Evolutionary conservation across 2,113 vertebrate genomes (phyloP).

Genomic region (Dasypus novemcinctus): DNA sequence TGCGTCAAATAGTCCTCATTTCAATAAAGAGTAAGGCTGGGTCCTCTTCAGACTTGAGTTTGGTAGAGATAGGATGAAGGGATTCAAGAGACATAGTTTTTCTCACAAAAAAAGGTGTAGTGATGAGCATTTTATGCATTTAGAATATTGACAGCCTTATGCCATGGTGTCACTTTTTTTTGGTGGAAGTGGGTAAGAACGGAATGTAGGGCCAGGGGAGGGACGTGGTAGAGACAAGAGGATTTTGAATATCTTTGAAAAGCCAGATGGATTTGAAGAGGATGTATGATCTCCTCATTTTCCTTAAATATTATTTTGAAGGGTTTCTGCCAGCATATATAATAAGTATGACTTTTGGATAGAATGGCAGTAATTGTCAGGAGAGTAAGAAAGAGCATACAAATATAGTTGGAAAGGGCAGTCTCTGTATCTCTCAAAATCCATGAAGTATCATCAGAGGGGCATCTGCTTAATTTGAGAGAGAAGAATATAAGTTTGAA

Average conservation of each 20-base stretch:
- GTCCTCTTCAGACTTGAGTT: background rate
- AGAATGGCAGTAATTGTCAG: background rate
- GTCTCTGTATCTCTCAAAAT: background rate
- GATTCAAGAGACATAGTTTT: background rate
- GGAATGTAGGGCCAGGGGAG: background rate
- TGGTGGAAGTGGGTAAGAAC: background rate
- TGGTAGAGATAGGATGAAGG: background rate
- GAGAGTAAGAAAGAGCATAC: background rate
- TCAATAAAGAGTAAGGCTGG: background rate
- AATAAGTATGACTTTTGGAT: background rate
- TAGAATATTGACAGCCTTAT: background rate
- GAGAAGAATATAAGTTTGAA: background rate
- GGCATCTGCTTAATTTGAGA: background rate
- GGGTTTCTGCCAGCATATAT: background rate
- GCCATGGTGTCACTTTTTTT: background rate
- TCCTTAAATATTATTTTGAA: background rate
- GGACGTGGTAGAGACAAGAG: background rate
- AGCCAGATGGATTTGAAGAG: background rate
- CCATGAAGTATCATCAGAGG: background rate
- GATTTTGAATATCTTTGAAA: background rate
- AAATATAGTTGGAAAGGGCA: background rate
- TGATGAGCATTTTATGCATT: background rate
- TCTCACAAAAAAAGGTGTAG: background rate
- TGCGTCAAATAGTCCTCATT: background rate
- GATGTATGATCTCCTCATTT: background rate